Conservation (phyloP, 2,113 vertebrate genomes). For the Leuciscus idus region DNA sequence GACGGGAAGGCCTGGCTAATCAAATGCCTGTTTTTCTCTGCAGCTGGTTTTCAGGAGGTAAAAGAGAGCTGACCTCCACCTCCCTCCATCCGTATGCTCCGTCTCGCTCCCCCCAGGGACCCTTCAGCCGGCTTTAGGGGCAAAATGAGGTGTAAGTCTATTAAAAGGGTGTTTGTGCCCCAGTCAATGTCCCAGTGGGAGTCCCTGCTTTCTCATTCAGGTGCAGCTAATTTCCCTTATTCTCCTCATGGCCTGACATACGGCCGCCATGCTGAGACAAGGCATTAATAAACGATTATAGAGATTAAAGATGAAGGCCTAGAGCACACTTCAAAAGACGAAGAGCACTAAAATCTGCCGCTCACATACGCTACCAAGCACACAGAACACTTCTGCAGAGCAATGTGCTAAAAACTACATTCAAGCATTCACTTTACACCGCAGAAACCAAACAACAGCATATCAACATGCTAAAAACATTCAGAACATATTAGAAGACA, state of each 20-base stretch:
- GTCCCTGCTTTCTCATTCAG: constrained; percentile 81
- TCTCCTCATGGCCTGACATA: constrained; percentile 39
- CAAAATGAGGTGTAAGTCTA: constrained; percentile 89
- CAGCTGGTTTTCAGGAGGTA: constrained; percentile 78
- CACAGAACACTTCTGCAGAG: background rate
- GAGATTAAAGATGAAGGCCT: constrained; percentile 42
- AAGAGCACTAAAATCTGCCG: background rate
- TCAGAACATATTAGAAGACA: background rate
- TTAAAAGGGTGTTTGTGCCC: constrained; percentile 84
- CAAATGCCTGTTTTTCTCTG: constrained; percentile 78
- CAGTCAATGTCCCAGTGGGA: constrained; percentile 81
- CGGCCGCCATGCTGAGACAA: constrained; percentile 34
- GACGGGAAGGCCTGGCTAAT: constrained; percentile 81
- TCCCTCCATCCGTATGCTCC: constrained; percentile 50
- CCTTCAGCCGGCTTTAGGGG: constrained; percentile 85
- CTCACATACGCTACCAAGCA: background rate
- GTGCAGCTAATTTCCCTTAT: constrained; percentile 78
- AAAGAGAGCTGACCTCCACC: constrained; percentile 68
- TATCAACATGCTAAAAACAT: background rate
- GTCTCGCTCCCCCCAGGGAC: constrained; percentile 66
- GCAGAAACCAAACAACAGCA: background rate
- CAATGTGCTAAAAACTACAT: background rate
- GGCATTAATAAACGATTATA: constrained; percentile 50
- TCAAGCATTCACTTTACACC: background rate
- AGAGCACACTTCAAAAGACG: constrained; percentile 29